Percentiles rank a stretch among this genome's conserved stretches.
Conservation (phyloP, 1,140 invertebrate species). For the Anagrus nilaparvatae region DNA sequence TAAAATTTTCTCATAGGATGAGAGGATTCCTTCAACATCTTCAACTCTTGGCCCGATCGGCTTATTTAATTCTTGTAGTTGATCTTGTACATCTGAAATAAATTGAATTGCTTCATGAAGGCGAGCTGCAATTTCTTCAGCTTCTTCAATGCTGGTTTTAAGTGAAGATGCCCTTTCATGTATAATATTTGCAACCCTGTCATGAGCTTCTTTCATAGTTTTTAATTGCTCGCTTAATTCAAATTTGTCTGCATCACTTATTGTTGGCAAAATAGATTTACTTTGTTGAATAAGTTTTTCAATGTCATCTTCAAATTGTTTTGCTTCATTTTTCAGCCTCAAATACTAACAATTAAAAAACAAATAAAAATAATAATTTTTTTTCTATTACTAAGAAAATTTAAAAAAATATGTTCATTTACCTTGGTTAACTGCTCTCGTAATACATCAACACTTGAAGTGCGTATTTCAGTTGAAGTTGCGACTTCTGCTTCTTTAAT, state of each 20-base stretch:
- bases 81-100: constrained; percentile 68
- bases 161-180: constrained; percentile 62
- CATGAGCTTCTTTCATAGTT: constrained; percentile 65
- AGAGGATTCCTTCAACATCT: constrained; percentile 69
- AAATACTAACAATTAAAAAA: too few relatives aligned
- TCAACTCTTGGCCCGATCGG: constrained; percentile 77
- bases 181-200: constrained; percentile 60
- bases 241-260: constrained; percentile 77
- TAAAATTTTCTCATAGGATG: constrained; percentile 68
- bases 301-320: constrained; percentile 57
- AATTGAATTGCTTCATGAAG: constrained; percentile 71
- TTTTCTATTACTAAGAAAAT: constrained; percentile 5
- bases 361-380: constrained; percentile 20
- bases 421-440: constrained; percentile 75
- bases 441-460: constrained; percentile 65
- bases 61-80: constrained; percentile 71
- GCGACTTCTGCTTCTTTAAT: constrained; percentile 78
- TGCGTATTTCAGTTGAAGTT: constrained; percentile 65
- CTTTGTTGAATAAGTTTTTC: constrained; percentile 65
- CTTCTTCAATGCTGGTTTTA: constrained; percentile 64
- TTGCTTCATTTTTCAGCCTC: constrained; percentile 64
- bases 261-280: constrained; percentile 65
- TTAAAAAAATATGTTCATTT: constrained; percentile 5
- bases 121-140: constrained; percentile 64
- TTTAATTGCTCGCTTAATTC: constrained; percentile 69